These are phyloP conservation scores for Hiodon tergisus DNA, from an alignment of 2,113 vertebrate species.

Conservation along the genomic window DNA sequence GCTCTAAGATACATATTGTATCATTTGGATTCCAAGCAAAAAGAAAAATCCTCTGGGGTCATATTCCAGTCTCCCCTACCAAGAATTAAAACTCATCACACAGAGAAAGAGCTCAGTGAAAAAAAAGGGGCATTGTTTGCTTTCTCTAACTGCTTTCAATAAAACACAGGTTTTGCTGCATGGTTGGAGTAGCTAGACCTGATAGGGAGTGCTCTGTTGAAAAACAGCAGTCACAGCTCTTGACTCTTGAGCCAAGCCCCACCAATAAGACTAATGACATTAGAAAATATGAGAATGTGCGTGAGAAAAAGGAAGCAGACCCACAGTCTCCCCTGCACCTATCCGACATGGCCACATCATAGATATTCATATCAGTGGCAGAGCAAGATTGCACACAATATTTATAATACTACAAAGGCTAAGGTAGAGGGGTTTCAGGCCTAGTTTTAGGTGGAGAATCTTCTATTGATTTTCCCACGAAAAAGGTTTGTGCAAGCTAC, in stretches of 20 bases:
- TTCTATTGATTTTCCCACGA: too few relatives aligned
- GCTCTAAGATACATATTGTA: slow-evolving; percentile 36
- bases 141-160: slow-evolving; percentile 41
- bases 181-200: slow-evolving; percentile 36
- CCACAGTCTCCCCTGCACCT: too few relatives aligned
- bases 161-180: slow-evolving; percentile 17
- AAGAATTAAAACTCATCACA: slow-evolving; percentile 37
- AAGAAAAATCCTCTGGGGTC: slow-evolving; percentile 40
- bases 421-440: too few relatives aligned
- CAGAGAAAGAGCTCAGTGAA: slow-evolving; percentile 33
- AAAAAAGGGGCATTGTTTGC: slow-evolving; percentile 30
- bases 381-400: too few relatives aligned
- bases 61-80: slow-evolving; percentile 42
- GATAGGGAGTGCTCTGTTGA: slow-evolving; percentile 44
- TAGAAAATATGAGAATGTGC: slow-evolving; percentile 16
- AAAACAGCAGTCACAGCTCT: slow-evolving; percentile 12
- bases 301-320: neutral
- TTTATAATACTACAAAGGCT: too few relatives aligned
- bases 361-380: too few relatives aligned
- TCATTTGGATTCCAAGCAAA: slow-evolving; percentile 39
- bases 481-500: too few relatives aligned
- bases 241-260: slow-evolving; percentile 26
- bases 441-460: too few relatives aligned
- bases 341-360: too few relatives aligned
- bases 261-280: slow-evolving; percentile 25